A percentile compares a stretch with the other conserved stretches of the same genome.
Conservation (phyloP, 2,113 vertebrate genomes). For the Henicopernis longicauda region DNA sequence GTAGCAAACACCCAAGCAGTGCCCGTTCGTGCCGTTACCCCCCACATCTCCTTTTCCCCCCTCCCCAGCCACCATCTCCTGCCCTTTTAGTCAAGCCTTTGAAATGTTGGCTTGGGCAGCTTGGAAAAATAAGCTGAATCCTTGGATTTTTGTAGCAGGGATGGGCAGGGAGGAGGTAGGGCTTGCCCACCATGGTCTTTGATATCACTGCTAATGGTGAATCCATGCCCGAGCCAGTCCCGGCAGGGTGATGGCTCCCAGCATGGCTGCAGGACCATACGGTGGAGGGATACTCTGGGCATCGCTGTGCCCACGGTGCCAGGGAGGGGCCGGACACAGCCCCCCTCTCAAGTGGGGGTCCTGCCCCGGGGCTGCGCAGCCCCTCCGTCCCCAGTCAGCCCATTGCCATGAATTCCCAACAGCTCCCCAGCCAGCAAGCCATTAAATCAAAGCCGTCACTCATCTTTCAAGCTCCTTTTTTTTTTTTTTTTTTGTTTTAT, state of each 20-base stretch:
- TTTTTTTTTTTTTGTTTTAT: neutral
- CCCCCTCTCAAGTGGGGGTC: accelerated
- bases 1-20: accelerated
- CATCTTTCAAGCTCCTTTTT: neutral
- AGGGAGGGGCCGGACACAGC: neutral
- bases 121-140: neutral
- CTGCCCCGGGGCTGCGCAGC: neutral
- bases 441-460: neutral
- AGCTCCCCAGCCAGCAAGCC: neutral
- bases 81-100: neutral
- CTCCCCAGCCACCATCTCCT: neutral
- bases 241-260: neutral
- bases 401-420: neutral
- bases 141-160: neutral
- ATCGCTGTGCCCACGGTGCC: accelerated
- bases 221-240: accelerated
- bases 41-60: no score
- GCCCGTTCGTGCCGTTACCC: accelerated
- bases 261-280: accelerated
- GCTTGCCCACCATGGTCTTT: accelerated
- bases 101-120: accelerated
- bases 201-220: accelerated
- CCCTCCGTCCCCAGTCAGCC: neutral
- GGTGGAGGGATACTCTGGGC: neutral
- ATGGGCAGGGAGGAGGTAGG: neutral